Base-by-base conservation (phyloP, 1,140 invertebrate species). In the Bombus fervidus region DNA sequence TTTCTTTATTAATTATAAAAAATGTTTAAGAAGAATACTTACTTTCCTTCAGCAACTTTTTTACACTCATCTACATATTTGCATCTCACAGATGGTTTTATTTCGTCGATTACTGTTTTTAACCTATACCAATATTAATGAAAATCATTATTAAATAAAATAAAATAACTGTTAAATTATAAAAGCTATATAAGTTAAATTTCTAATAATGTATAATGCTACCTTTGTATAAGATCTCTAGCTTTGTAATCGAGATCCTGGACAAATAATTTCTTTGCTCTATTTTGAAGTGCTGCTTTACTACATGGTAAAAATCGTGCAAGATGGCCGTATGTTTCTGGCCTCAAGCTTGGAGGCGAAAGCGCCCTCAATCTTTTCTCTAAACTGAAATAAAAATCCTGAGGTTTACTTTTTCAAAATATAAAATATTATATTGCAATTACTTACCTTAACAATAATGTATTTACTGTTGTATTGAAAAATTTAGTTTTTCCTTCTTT, bases 271-370 rank as follows among this genome's bases (percentile, higher is more conserved):
- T 96, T 97, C 92, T 97, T 97, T 37, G 96, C 96, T 76, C 97
- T 95, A 89, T 96, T 97, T 37, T 96, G 94, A 47, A 97, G 93
- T 6, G 96, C 97, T 72, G 96, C 96, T 94, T 97, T 97, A n/a
- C 96, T 96, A 92, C 96, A 97, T 43, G 96, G 96, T 69, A 97
- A 93, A 93, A 96, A 96, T 12, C 95, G 94, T 6, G 97, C 95
- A 68, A 97, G 93, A 93, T 97, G 96, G 83, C 95, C 95, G 90
- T 97, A 97, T 13, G 95, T 94, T 76, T 96, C 96, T 77, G 96
- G 93, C 87, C 96, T 95, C 66, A 92, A 71, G 34, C 81, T 90
- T 25, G 95, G 94, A 62, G 95, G 93, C 62, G 93, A 92, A 47
- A 96, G 86, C 83, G 94, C 91, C 64, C 95, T 94, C 6, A 96